phyloP scores from a whole-genome alignment of 2,888 invertebrate species.

The Mimumesa dahlbomi region DNA sequence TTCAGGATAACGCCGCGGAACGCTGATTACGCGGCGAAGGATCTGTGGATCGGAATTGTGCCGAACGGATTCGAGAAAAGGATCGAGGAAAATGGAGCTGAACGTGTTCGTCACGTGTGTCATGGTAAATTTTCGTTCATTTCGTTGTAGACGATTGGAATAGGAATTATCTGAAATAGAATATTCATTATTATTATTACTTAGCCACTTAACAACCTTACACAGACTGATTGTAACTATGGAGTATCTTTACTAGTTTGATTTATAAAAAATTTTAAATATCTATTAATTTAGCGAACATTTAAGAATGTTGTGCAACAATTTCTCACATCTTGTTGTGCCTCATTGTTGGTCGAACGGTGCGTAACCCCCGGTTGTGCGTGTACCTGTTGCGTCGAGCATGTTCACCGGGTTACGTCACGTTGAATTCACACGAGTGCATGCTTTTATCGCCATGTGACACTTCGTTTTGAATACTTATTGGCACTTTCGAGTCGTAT shows the following conservation, averaged over 20 bases:
- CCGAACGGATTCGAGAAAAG: conserved; percentile 22
- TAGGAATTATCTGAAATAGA: too few species aligned
- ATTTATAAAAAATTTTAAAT: too few species aligned
- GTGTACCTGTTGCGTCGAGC: conserved; percentile 13
- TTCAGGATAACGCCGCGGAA: conserved; percentile 13
- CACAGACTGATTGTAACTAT: too few species aligned
- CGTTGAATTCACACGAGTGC: not conserved
- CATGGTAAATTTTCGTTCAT: conserved; percentile 57
- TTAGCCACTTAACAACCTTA: too few species aligned
- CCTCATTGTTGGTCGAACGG: too few species aligned
- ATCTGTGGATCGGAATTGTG: conserved; percentile 10
- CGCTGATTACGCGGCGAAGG: conserved; percentile 28
- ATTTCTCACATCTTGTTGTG: too few species aligned
- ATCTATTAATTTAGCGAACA: too few species aligned
- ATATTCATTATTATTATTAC: too few species aligned
- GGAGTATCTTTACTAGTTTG: too few species aligned
- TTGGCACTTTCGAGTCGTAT: not conserved
- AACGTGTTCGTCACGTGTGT: conserved; percentile 53
- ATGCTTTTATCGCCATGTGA: not conserved
- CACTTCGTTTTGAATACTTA: conserved; percentile 25
- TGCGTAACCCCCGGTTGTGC: too few species aligned
- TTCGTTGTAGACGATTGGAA: too few species aligned
- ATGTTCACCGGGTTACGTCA: conserved; percentile 7
- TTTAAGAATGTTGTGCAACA: too few species aligned
- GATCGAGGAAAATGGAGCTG: conserved; percentile 58